These are phyloP conservation scores for Philonicus albiceps DNA, from an alignment of 2,888 invertebrate species.

Conservation along the genomic window DNA sequence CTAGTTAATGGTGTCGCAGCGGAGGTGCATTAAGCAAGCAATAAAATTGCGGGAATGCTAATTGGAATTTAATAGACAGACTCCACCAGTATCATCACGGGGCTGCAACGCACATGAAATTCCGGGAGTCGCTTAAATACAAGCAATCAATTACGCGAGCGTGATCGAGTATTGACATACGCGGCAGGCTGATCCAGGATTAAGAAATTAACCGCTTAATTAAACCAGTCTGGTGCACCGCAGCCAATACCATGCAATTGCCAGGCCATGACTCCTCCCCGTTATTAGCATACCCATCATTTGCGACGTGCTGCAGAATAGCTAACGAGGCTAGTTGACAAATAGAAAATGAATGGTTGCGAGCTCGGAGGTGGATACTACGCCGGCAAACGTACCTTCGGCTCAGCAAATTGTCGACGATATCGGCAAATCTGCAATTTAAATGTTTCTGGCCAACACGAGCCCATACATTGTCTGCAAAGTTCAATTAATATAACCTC, in stretches of 20 bases:
- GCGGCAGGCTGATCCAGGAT: not conserved
- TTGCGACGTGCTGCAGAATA: not conserved
- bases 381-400: not conserved
- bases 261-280: constrained; percentile 18
- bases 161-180: not conserved
- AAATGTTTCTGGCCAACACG: not conserved
- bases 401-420: not conserved
- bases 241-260: constrained; percentile 21
- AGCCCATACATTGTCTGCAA: not conserved
- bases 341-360: constrained; percentile 12
- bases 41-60: not conserved
- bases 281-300: constrained; percentile 19
- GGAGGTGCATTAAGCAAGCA: not conserved
- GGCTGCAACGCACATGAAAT: not conserved
- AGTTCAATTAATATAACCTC: not conserved
- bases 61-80: not conserved
- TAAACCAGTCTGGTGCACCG: constrained; percentile 21
- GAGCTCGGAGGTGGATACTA: not conserved
- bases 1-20: not conserved
- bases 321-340: constrained; percentile 2
- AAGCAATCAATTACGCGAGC: not conserved
- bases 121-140: not conserved
- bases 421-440: not conserved
- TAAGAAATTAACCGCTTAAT: constrained; percentile 35
- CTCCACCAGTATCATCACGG: not conserved